Evolutionary conservation across 2,113 vertebrate species (phyloP).

Genomic region (Albula glossodonta): DNA sequence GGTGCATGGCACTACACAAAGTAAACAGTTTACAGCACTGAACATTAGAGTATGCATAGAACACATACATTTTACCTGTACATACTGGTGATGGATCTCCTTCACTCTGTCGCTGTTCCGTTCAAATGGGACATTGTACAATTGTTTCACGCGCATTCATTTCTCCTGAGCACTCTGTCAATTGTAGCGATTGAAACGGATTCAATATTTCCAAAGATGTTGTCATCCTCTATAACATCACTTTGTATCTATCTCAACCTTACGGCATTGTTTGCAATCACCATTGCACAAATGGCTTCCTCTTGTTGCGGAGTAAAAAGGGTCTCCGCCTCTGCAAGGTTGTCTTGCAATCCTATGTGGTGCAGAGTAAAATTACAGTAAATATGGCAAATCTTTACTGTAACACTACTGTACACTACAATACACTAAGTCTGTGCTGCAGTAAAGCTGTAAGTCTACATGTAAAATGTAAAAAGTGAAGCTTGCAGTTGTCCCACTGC

Average conservation of each 20-base stretch:
- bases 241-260: not conserved
- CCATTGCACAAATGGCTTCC: not conserved
- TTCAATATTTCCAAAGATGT: not conserved
- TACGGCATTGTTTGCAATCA: conserved; percentile 17
- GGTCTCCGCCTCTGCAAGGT: too few relatives aligned
- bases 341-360: too few relatives aligned
- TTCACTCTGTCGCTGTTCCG: not conserved
- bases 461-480: too few relatives aligned
- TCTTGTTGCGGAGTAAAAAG: too few relatives aligned
- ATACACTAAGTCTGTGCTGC: too few relatives aligned
- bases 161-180: not conserved
- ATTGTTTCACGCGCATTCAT: not conserved
- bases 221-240: not conserved
- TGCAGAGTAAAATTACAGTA: too few relatives aligned
- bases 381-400: too few relatives aligned
- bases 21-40: too few relatives aligned
- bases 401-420: too few relatives aligned
- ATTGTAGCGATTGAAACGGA: not conserved
- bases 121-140: not conserved
- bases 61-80: not conserved
- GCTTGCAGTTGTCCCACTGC: too few relatives aligned
- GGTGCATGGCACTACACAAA: too few relatives aligned
- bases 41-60: not conserved
- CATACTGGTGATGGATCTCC: not conserved
- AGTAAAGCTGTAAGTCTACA: too few relatives aligned